Percentiles rank a stretch among this genome's conserved stretches.
These are phyloP conservation scores for Pygmarrhopalites habei DNA, from an alignment of 1,140 invertebrate genomes.

Conservation along the genomic window DNA sequence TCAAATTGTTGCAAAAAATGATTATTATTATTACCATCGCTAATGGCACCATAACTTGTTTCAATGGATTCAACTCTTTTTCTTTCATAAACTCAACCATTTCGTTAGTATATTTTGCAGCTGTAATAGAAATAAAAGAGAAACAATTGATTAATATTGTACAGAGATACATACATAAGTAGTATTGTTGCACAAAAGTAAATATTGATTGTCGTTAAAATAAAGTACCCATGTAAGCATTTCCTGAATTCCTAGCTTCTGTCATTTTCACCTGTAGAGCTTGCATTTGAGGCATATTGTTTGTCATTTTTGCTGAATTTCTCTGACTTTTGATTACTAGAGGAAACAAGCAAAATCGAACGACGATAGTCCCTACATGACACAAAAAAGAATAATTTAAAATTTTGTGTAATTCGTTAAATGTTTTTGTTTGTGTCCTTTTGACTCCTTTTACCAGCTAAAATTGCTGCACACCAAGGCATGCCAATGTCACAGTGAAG, in stretches of 20 bases:
- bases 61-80: conserved; percentile 70
- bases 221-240: conserved; percentile 62
- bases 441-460: conserved; percentile 61
- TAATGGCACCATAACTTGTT: conserved; percentile 69
- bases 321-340: conserved; percentile 69
- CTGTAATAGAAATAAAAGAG: conserved; percentile 42
- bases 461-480: conserved; percentile 86
- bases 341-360: conserved; percentile 71
- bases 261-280: conserved; percentile 70
- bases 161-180: too few relatives aligned
- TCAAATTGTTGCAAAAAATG: too few relatives aligned
- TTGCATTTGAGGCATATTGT: conserved; percentile 72
- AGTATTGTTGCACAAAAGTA: too few relatives aligned
- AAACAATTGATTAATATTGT: conserved; percentile 9
- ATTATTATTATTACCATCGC: conserved; percentile 67
- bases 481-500: conserved; percentile 66
- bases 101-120: conserved; percentile 62
- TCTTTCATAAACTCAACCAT: conserved; percentile 71
- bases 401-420: conserved; percentile 3
- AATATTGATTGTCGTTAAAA: too few relatives aligned
- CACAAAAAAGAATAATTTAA: conserved; percentile 10
- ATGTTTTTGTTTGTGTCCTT: too few relatives aligned
- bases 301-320: conserved; percentile 68
- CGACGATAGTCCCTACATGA: conserved; percentile 59
- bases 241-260: conserved; percentile 68